phyloP scores from a whole-genome alignment of 2,888 invertebrate species.

The Alsophila aescularia region DNA sequence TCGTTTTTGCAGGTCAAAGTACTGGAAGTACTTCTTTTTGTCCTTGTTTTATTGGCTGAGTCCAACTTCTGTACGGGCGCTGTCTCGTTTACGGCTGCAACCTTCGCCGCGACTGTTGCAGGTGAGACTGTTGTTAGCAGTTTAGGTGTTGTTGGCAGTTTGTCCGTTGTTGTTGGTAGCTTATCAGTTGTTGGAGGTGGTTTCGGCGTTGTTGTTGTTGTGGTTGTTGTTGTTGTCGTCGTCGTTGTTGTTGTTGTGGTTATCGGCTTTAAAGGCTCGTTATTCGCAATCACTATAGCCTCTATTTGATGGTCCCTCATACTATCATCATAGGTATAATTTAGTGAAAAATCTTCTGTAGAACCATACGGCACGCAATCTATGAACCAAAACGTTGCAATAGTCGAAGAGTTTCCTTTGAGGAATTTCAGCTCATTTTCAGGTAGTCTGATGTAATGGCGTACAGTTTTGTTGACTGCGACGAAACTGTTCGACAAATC shows the following conservation, averaged over 20 bases:
- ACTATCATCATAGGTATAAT: conserved; percentile 86
- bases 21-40: conserved; percentile 45
- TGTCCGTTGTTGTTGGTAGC: conserved; percentile 45
- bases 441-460: conserved; percentile 84
- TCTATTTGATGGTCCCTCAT: conserved; percentile 86
- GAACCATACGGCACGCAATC: conserved; percentile 89
- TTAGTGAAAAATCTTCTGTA: conserved; percentile 85
- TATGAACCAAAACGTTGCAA: conserved; percentile 91
- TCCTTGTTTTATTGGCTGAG: conserved; percentile 47
- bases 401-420: conserved; percentile 66
- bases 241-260: conserved; percentile 76
- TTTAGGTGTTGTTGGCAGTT: conserved; percentile 11
- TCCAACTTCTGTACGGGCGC: conserved; percentile 49
- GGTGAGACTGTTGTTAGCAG: conserved; percentile 22
- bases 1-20: conserved; percentile 74
- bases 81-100: conserved; percentile 1
- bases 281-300: conserved; percentile 89
- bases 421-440: conserved; percentile 86
- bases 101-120: conserved; percentile 24
- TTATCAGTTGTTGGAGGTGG: conserved; percentile 58
- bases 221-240: conserved; percentile 72
- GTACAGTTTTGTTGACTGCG: conserved; percentile 84
- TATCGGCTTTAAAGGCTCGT: conserved; percentile 84
- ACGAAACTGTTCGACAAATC: conserved; percentile 85
- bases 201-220: conserved; percentile 66